Percentiles rank a stretch among this genome's conserved stretches.
These are phyloP conservation scores for Andricus grossulariae DNA, from an alignment of 1,140 invertebrate species.

Conservation along the genomic window DNA sequence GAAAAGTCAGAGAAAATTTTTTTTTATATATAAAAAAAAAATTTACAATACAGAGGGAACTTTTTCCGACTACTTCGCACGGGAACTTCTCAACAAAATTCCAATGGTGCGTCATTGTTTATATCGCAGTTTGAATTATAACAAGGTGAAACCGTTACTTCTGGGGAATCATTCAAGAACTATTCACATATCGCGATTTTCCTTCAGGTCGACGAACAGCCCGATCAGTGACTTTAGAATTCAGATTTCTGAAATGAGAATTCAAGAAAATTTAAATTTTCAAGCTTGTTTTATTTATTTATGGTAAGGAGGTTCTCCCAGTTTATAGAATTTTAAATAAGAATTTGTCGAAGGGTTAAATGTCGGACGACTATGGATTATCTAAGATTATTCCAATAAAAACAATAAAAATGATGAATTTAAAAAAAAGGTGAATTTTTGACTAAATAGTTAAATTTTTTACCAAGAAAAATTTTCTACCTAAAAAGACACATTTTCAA, in stretches of 20 bases:
- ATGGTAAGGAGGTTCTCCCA: neutral
- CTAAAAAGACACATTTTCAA: too few relatives aligned
- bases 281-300: constrained; percentile 1
- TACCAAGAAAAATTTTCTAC: too few relatives aligned
- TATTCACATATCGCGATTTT: constrained; percentile 20
- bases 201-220: constrained; percentile 4
- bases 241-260: neutral
- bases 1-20: too few relatives aligned
- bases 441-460: too few relatives aligned
- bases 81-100: neutral
- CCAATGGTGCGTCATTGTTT: constrained; percentile 28
- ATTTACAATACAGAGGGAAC: too few relatives aligned
- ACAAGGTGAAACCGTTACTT: constrained; percentile 12
- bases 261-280: too few relatives aligned
- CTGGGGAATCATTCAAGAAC: constrained; percentile 10
- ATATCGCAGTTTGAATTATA: constrained; percentile 27
- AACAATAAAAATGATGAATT: too few relatives aligned
- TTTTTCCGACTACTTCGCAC: neutral
- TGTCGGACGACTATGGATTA: too few relatives aligned
- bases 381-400: too few relatives aligned
- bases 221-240: neutral
- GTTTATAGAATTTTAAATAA: neutral
- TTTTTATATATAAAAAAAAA: too few relatives aligned
- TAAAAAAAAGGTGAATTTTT: too few relatives aligned
- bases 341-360: too few relatives aligned